These are phyloP conservation scores for Microplitis mediator DNA, from an alignment of 1,140 invertebrate species.

Conservation along the genomic window DNA sequence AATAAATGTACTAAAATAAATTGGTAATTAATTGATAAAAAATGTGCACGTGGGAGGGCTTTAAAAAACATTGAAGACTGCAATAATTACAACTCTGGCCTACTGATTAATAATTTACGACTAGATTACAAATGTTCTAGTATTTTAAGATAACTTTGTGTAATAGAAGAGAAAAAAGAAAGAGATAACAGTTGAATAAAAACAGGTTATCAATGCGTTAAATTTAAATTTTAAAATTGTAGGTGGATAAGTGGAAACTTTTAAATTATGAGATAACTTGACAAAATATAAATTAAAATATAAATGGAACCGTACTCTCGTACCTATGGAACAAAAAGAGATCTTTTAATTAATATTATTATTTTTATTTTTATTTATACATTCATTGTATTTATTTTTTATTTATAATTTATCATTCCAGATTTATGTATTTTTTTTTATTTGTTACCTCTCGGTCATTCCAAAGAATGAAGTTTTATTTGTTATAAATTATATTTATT, in stretches of 20 bases:
- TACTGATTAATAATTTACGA: conserved; percentile 23
- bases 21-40: too few relatives aligned
- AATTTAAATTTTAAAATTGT: too few relatives aligned
- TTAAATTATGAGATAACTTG: too few relatives aligned
- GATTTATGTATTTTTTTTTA: neutral
- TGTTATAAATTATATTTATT: conserved; percentile 17
- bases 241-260: too few relatives aligned
- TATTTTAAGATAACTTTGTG: neutral
- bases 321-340: conserved; percentile 12
- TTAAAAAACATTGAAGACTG: conserved; percentile 36
- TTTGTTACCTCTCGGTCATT: conserved; percentile 23
- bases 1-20: neutral
- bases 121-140: neutral
- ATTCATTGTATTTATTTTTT: neutral
- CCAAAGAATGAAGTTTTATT: conserved; percentile 23
- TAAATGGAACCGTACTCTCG: neutral
- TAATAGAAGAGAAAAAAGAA: neutral
- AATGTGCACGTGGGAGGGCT: neutral
- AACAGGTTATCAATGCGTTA: neutral
- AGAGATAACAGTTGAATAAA: neutral
- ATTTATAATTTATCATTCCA: neutral
- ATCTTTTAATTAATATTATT: neutral
- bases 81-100: conserved; percentile 38
- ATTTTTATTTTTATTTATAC: too few relatives aligned
- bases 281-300: neutral